A percentile compares a stretch with the other conserved stretches of the same genome.
Conservation (phyloP, 1,140 invertebrate species). For the Ceratina japonica region DNA sequence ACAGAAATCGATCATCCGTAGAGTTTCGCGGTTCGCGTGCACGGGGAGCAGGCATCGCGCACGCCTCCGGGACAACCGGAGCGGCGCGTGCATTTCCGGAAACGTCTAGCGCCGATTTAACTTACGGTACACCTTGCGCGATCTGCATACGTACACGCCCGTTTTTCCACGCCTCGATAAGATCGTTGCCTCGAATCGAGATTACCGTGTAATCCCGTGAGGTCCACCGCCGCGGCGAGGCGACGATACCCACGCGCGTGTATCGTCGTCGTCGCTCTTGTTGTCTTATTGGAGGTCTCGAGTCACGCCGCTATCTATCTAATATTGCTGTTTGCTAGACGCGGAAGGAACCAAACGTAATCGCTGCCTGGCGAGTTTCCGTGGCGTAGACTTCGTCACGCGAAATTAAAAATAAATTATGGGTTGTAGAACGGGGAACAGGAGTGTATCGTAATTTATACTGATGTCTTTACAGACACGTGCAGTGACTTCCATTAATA, state of each 20-base stretch:
- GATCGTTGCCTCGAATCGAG: conserved; percentile 52
- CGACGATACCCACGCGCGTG: conserved; percentile 7
- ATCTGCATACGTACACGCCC: conserved; percentile 9
- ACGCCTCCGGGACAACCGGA: conserved; percentile 1
- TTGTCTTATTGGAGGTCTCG: conserved; percentile 30
- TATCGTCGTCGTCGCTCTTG: conserved; percentile 12
- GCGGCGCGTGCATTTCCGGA: conserved; percentile 31
- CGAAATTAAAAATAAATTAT: too few species aligned
- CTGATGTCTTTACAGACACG: too few species aligned
- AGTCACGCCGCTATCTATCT: conserved; percentile 11
- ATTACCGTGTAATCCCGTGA: conserved; percentile 52
- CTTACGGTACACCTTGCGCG: conserved; percentile 3
- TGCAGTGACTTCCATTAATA: too few species aligned
- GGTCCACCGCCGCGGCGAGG: conserved; percentile 10
- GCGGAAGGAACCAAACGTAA: conserved; percentile 51
- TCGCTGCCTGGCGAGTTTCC: conserved; percentile 42
- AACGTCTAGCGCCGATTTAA: conserved; percentile 1
- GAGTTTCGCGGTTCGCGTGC: conserved; percentile 3
- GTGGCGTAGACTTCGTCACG: not conserved
- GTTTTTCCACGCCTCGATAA: conserved; percentile 51
- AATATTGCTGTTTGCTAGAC: conserved; percentile 29
- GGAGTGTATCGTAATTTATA: too few species aligned
- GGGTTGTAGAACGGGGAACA: too few species aligned
- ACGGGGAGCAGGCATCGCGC: not conserved
- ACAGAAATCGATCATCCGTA: conserved; percentile 46